Conservation (phyloP, 2,888 invertebrate species). For the Sminthurides aquaticus region DNA sequence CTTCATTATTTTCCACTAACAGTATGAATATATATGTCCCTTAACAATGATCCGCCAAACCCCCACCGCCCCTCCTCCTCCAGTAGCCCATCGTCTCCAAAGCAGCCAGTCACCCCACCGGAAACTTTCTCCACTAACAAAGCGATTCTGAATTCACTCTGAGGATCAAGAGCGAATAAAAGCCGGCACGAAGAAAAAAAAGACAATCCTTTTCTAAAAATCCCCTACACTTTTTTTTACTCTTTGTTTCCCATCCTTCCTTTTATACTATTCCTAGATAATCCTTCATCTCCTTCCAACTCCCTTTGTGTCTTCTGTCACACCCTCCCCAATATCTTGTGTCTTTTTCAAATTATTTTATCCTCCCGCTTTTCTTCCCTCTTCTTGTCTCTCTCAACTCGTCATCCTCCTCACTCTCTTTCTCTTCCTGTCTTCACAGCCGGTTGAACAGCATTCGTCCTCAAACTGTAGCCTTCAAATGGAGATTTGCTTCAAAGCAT, state of each 20-base stretch:
- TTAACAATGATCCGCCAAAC: no score
- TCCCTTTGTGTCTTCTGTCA: background rate
- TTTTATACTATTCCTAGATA: background rate
- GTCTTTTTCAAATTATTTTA: background rate
- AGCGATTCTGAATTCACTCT: background rate
- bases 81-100: background rate
- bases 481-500: no score
- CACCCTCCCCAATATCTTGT: background rate
- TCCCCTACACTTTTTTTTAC: no score
- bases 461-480: no score
- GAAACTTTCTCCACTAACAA: background rate
- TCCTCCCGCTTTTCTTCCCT: background rate
- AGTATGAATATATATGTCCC: no score
- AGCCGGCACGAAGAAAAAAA: background rate
- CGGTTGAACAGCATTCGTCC: no score
- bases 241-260: background rate
- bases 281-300: background rate
- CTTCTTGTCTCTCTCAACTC: background rate
- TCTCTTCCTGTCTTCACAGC: background rate
- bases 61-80: background rate
- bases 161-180: background rate
- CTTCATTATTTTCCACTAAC: no score
- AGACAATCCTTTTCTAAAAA: no score
- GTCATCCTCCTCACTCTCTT: background rate
- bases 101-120: background rate